Base-by-base conservation (phyloP, 2,888 invertebrate genomes). In the Parasteatoda lunata region DNA sequence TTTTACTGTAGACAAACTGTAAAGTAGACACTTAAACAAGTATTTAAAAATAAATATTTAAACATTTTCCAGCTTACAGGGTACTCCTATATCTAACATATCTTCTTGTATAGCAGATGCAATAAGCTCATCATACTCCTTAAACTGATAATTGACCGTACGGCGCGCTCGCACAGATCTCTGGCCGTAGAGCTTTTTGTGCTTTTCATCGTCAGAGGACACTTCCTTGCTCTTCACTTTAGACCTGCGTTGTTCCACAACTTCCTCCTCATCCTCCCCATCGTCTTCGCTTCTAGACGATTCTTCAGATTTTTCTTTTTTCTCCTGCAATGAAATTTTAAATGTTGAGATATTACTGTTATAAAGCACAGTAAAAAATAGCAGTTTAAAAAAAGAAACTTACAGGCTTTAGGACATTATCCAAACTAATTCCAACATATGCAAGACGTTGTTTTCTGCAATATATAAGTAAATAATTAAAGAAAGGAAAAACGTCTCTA, bases 81-180 rank as follows among this genome's bases (percentile, higher is more conserved):
- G 73, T 6, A 59, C 59, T 13, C 59, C 59, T 5, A 68, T 64
- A 45, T 71, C 88, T 9, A 83, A 48, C 95, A 90, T 84, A 70
- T 92, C 92, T 49, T 92, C 92, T 77, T 91, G 90, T 49, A 93
- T 92, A 11, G 98, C 98, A 66, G 96, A 97, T 91, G 97, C 96
- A 90, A 99, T 98, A 92, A 98, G 94, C 52, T 98, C 96, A 91
- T 99, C 99, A 93, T 96, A 99, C 92, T 98, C 98, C 91, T 96
- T 96, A 90, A 97, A 96, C 85, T 92, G 92, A 90, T 94, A 94
- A 91, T 96, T 96, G 82, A 97, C 95, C 47, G 91, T 90, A 89
- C 90, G 77, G 70, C 91, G 70, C 69, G 59, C 83, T 77, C 88
- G 54, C 13, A 88, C 79, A 7, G 89, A 89, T 68, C 88, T 86